Evolutionary conservation across 2,888 invertebrate genomes (phyloP), one percentile per base, ranked within the genome.

Genomic region (Tenthredo notha): DNA sequence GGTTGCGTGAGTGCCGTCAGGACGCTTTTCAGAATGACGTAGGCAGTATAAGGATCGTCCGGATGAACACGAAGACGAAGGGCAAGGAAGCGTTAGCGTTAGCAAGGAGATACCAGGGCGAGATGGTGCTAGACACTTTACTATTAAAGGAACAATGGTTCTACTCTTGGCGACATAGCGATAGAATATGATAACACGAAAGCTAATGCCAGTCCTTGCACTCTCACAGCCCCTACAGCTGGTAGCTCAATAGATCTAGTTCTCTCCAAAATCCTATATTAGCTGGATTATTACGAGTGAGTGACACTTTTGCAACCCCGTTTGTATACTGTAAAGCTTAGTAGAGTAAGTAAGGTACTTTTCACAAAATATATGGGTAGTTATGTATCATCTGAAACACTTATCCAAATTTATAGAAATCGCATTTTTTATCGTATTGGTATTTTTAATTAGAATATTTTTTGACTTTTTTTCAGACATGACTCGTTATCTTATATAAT

Each of bases 41-140:
- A 77, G 77, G 50, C 50, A 47, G 47, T 9, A 25, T 7, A 18
- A 54, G 54, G 47, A 54, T 33, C 77, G 77, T 29, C 54, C 33
- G 77, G 77, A 50, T 77, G 77, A 77, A 77, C 77, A 77, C 77
- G 47, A 77, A 77, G 54, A 29, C 70, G 6, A n/a, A n/a, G n/a
- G n/a, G n/a, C n/a, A n/a, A 40, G 43, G 74, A 25, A 74, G 43
- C 43, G 54, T 54, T 54, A 54, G 54, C 54, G 74, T 74, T 43
- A 21, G 74, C 74, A 29, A 33, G 67, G 67, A 33, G 67, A 67
- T 67, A 18, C 67, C n/a, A 54, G 21, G 25, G 67, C 67, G 29
- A 74, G 43, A 40, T 74, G 7, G 10, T 74, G 43, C 40, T 21
- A 74, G 43, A 74, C 74, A 43, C 21, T 47, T 0, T 0, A 43